Conservation (phyloP, 2,113 vertebrate genomes). For the Spea bombifrons region DNA sequence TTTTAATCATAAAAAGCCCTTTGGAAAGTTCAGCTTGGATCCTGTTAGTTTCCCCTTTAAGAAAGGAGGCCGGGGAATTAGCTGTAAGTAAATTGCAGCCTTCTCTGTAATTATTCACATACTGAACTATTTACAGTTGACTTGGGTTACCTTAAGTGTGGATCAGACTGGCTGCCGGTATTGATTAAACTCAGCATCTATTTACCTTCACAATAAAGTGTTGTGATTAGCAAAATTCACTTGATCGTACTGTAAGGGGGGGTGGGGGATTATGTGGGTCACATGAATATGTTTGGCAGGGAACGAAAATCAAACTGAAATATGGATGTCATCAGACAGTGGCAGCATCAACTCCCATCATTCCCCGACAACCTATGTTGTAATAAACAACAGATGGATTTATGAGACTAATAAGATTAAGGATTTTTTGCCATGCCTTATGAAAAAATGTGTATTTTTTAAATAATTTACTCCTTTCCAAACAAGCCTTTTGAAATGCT, state of each 20-base stretch:
- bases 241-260: constrained; percentile 65
- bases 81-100: constrained; percentile 53
- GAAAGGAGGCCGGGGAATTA: constrained; percentile 52
- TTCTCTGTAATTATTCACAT: constrained; percentile 66
- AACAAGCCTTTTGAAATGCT: too few species aligned
- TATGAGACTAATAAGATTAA: too few species aligned
- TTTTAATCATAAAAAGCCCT: constrained; percentile 31
- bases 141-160: constrained; percentile 68
- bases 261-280: constrained; percentile 52
- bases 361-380: too few species aligned
- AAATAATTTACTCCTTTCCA: too few species aligned
- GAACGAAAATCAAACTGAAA: too few species aligned
- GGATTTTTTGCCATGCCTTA: too few species aligned
- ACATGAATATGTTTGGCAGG: constrained; percentile 53
- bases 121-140: constrained; percentile 67
- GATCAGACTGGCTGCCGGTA: constrained; percentile 56
- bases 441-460: too few species aligned
- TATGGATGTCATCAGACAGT: too few species aligned
- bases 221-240: constrained; percentile 68
- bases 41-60: constrained; percentile 23
- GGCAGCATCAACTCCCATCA: too few species aligned
- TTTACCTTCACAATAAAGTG: constrained; percentile 67
- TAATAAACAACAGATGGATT: too few species aligned
- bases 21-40: too few species aligned
- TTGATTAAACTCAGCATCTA: constrained; percentile 71